Base-by-base conservation (phyloP, 92 coral and sea anemone species). In the Heteractis magnifica region DNA sequence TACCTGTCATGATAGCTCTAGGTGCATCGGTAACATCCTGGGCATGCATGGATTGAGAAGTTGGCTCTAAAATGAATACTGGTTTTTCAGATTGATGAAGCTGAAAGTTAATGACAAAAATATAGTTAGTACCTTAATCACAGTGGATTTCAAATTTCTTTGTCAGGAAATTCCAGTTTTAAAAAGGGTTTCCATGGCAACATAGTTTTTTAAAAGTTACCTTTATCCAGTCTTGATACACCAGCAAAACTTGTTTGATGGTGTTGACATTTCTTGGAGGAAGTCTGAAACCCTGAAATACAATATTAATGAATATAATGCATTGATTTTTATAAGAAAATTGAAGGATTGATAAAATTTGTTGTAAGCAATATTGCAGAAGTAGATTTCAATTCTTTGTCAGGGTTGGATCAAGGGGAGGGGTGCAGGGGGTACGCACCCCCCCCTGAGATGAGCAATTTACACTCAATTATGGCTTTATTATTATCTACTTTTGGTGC, bases 181-280 rank as follows among this genome's bases (percentile, higher is more conserved):
- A 5, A 6, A 62, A 20, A 18, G 8, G 23, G 6, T 62, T 15
- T 5, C 3, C 14, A 59, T 59, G 18, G 14, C 6, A 15, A 49
- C 23, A 78, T 7, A 78, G 19, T 4, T 44, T 77, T 0, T 49
- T 20, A 0, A 62, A 7, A 14, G n/a, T 11, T 49, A 93, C 98
- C 98, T 90, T 93, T 15, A 95, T 84, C 98, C 98, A 95, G 62
- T 93, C 95, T 86, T 91, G 93, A 75, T 95, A 95, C 74, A 91
- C 97, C 59, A 87, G 73, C 72, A 95, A 89, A n/a, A 95, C 97
- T 77, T 95, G 95, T 80, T 92, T 86, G 62, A 93, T 91, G n/a
- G 97, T 93, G 79, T 83, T 92, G 75, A 92, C 81, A 79, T 95
- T 90, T 77, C 84, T 89, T 85, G 97, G 89, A 10, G 98, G 94